Evolutionary conservation across 2,888 invertebrate species (phyloP), one percentile per base, ranked within the genome.

Genomic region (Pollenia labialis): DNA sequence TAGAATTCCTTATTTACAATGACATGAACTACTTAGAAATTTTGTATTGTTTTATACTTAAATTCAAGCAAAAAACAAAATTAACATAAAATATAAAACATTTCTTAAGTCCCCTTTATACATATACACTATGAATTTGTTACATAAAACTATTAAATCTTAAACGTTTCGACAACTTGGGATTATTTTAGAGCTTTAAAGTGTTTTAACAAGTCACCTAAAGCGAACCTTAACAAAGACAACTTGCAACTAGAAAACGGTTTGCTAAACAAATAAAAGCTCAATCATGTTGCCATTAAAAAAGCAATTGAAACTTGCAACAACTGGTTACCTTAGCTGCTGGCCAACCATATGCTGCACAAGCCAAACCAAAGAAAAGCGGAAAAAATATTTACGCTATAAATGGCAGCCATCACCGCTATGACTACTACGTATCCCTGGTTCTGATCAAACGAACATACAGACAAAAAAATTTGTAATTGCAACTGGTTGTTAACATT

Each of bases 401-500:
- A 60, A 48, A 46, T 58, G 48, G 18, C 68, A 60, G 52, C 64
- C 44, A 23, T 52, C 52, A 8, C 64, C 44, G 4, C n/a, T 18
- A 46, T 50, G 9, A 40, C 40, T 48, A 9, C 32, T n/a, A 48
- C 8, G 11, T 23, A 66, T 56, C 48, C 62, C 50, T 50, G 62
- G 58, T 50, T 58, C 42, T 12, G 23, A 72, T n/a, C 48, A 40
- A 62, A 9, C 23, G 6, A 79, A 50, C 64, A 48, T 18, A 60
- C 40, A 23, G n/a, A 56, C 10, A 64, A 50, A 60, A 52, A 42
- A 72, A 50, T 6, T 14, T 74, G 72, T 84, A 81, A 87, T 84
- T 87, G 86, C 86, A 81, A 87, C 83, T 87, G 83, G 83, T 87
- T 86, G 87, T 76, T 87, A 83, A 75, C 86, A 89, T 87, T 88